Base-by-base conservation (phyloP, 2,888 invertebrate species). In the Endotricha flammealis region DNA sequence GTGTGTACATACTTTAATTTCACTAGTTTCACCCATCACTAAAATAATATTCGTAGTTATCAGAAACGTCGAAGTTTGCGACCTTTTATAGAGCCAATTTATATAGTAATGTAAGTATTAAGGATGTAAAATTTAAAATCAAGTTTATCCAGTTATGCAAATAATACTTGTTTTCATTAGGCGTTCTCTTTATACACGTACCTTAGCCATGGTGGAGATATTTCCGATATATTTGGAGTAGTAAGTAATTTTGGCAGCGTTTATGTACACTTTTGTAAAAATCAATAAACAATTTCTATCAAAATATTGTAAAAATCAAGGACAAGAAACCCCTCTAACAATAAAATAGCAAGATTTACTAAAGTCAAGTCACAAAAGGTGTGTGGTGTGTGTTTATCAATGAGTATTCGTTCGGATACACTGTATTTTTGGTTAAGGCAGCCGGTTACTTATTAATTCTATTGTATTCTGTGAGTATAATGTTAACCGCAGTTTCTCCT, bases 131-230 rank as follows among this genome's bases (percentile, higher is more conserved):
- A n/a, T n/a, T n/a, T n/a, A 9, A 13, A 12, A 31, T 14, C 64
- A 38, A 49, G 64, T 50, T 46, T 40, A 40, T 55, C 74, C 43
- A 57, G 71, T 77, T n/a, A 75, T 77, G 72, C 49, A 65, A 76
- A 72, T 69, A 40, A 24, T 2, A 33, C 25, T 17, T 14, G 32
- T 12, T 33, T 25, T 10, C 16, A 16, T 10, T 12, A 57, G 44
- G 50, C 43, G 42, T 52, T 16, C 30, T 14, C 32, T 36, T 4
- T 20, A 39, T 41, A 45, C 36, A 40, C 78, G 59, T 88, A 91
- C 91, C 90, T 91, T 91, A 60, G 90, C 90, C 88, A 91, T 91
- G 74, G 89, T 88, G 76, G 90, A 89, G 85, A 88, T 88, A 74
- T 88, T 87, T 67, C 88, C 89, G 85, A 89, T 90, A 74, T 90